Conservation (phyloP, 2,113 vertebrate species). For the Perccottus glenii region DNA sequence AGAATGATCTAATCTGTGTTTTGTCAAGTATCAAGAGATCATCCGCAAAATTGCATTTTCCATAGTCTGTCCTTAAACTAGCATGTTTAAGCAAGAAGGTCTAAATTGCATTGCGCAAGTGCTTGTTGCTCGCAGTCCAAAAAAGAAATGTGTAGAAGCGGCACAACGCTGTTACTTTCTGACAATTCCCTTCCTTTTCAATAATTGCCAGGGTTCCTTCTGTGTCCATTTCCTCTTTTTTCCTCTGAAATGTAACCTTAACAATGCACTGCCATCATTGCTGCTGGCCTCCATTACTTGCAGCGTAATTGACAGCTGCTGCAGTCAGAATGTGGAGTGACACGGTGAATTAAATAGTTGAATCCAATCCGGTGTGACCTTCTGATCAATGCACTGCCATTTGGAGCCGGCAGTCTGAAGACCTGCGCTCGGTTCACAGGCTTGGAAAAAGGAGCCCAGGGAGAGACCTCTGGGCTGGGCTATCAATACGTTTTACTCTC, state of each 20-base stretch:
- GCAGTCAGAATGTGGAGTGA: slow-evolving; percentile 31
- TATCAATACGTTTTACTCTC: slow-evolving; percentile 46
- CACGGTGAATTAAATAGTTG: slow-evolving; percentile 35
- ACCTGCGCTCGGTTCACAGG: slow-evolving; percentile 27
- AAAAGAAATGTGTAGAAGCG: too few relatives aligned
- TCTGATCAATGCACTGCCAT: slow-evolving; percentile 53
- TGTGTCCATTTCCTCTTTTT: too few relatives aligned
- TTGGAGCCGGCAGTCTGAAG: slow-evolving; percentile 33
- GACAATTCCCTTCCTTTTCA: too few relatives aligned
- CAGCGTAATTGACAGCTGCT: slow-evolving; percentile 45
- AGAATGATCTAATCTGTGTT: too few relatives aligned
- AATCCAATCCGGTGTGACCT: slow-evolving; percentile 50
- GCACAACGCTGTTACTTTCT: too few relatives aligned
- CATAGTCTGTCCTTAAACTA: too few relatives aligned
- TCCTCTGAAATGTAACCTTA: background rate
- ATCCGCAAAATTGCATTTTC: too few relatives aligned
- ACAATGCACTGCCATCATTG: slow-evolving; percentile 25
- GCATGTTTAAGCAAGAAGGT: too few relatives aligned
- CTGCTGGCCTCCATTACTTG: slow-evolving; percentile 32
- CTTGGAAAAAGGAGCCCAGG: slow-evolving; percentile 11
- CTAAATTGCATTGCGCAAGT: too few relatives aligned
- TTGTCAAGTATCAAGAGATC: too few relatives aligned
- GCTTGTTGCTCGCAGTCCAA: too few relatives aligned
- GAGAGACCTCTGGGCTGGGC: slow-evolving; percentile 17
- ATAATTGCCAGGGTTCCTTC: too few relatives aligned